A percentile compares a stretch with the other conserved stretches of the same genome.
Evolutionary conservation across 2,113 vertebrate genomes (phyloP).

Genomic region (Cyphomyrus plagiostoma): DNA sequence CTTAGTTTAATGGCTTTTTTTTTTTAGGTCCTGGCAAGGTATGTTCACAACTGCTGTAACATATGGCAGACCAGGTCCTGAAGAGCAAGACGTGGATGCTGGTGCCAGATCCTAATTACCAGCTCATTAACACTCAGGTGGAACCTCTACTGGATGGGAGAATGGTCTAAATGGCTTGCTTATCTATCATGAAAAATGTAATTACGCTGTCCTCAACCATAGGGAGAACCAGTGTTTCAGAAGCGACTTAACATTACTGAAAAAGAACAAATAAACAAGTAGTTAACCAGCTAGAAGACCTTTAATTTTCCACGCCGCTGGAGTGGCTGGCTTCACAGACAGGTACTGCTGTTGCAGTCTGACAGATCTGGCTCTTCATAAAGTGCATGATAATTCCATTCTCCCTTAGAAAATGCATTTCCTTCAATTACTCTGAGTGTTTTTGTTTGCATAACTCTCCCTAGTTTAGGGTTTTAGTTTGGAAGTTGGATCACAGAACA

Average conservation of each 20-base stretch:
- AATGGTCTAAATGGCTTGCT: constrained; percentile 65
- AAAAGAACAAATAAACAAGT: background rate
- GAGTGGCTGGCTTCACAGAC: background rate
- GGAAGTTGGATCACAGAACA: background rate
- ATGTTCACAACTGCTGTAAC: constrained; percentile 55
- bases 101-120: constrained; percentile 76
- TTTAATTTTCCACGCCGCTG: background rate
- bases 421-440: background rate
- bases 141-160: constrained; percentile 72
- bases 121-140: constrained; percentile 81
- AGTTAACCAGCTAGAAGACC: background rate
- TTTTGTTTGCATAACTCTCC: background rate
- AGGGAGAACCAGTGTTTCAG: constrained; percentile 56
- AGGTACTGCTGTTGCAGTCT: background rate
- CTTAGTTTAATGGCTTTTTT: background rate
- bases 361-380: background rate
- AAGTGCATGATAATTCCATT: background rate
- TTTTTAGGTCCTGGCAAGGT: constrained; percentile 28
- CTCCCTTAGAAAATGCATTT: background rate
- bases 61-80: constrained; percentile 67
- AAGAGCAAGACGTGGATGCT: constrained; percentile 61
- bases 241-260: background rate
- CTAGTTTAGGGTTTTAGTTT: background rate
- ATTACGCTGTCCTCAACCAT: constrained; percentile 71
- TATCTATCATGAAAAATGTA: constrained; percentile 69